These are phyloP conservation scores for Paratilapia polleni DNA, from an alignment of 2,113 vertebrate genomes.

Conservation along the genomic window DNA sequence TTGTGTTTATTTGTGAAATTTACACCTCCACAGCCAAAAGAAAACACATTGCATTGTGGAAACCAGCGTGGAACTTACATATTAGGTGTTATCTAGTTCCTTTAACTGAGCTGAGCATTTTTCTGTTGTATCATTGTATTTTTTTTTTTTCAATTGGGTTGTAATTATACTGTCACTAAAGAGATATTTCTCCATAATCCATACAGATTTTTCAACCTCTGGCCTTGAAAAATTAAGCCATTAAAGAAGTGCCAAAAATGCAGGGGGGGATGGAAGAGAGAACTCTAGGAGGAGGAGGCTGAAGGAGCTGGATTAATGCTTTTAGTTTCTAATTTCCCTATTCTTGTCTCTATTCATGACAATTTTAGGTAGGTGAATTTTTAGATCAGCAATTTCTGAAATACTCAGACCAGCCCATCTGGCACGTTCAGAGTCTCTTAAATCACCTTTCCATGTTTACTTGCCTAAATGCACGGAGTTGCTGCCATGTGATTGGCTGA, in stretches of 20 bases:
- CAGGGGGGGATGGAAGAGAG: too few species aligned
- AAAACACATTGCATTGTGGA: conserved; percentile 14
- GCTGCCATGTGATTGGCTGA: too few species aligned
- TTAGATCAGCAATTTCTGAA: neutral
- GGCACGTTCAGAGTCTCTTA: too few species aligned
- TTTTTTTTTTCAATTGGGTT: too few species aligned
- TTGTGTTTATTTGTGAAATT: neutral
- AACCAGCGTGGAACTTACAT: neutral
- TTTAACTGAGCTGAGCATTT: neutral
- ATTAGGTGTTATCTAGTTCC: neutral
- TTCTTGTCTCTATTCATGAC: too few species aligned
- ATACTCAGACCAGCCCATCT: too few species aligned
- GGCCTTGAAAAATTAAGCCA: neutral
- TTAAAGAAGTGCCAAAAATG: neutral
- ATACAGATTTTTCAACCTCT: neutral
- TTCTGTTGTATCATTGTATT: neutral
- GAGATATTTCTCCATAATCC: neutral
- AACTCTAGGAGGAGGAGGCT: too few species aligned
- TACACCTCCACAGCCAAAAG: conserved; percentile 7
- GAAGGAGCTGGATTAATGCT: too few species aligned
- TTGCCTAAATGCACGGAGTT: too few species aligned
- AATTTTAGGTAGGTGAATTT: neutral
- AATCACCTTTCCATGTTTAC: too few species aligned
- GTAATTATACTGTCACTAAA: neutral
- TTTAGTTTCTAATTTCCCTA: too few species aligned